A percentile compares a stretch with the other conserved stretches of the same genome.
Evolutionary conservation across 2,113 vertebrate genomes (phyloP).

Genomic region (Plecturocebus donacophilus): DNA sequence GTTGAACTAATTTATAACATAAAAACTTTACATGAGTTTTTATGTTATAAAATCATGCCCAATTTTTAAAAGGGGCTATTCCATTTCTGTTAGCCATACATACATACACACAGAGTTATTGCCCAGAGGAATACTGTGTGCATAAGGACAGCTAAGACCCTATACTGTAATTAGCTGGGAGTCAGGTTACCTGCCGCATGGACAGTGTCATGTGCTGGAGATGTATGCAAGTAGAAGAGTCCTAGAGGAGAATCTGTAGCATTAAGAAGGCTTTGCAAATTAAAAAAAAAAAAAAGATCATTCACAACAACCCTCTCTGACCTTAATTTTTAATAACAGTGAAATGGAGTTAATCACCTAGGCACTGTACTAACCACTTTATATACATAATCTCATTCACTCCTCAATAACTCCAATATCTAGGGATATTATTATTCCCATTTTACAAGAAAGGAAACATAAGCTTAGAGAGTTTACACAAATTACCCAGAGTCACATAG

Average conservation of each 20-base stretch:
- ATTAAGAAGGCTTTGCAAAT: slow-evolving; percentile 68
- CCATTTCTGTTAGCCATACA: neutral
- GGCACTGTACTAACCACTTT: neutral
- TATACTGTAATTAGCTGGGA: slow-evolving; percentile 11
- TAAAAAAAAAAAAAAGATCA: neutral
- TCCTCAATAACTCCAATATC: neutral
- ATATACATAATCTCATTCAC: neutral
- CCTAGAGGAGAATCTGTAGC: slow-evolving; percentile 32
- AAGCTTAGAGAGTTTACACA: slow-evolving; percentile 2
- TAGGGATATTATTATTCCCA: neutral
- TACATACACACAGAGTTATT: neutral
- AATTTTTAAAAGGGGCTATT: slow-evolving; percentile 10
- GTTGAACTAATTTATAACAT: too few relatives aligned
- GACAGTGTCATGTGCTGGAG: neutral
- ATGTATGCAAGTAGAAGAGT: slow-evolving; percentile 30
- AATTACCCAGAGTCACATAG: neutral
- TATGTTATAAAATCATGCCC: slow-evolving; percentile 5
- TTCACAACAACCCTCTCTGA: neutral
- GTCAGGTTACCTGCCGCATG: slow-evolving; percentile 43
- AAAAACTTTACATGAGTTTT: neutral
- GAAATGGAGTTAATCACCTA: neutral
- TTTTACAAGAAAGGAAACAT: slow-evolving; percentile 24
- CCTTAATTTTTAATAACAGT: slow-evolving; percentile 1
- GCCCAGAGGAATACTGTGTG: slow-evolving; percentile 47
- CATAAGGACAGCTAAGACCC: slow-evolving; percentile 58